These are phyloP conservation scores for Melangyna quadrimaculata DNA, from an alignment of 2,888 invertebrate species.

Conservation along the genomic window DNA sequence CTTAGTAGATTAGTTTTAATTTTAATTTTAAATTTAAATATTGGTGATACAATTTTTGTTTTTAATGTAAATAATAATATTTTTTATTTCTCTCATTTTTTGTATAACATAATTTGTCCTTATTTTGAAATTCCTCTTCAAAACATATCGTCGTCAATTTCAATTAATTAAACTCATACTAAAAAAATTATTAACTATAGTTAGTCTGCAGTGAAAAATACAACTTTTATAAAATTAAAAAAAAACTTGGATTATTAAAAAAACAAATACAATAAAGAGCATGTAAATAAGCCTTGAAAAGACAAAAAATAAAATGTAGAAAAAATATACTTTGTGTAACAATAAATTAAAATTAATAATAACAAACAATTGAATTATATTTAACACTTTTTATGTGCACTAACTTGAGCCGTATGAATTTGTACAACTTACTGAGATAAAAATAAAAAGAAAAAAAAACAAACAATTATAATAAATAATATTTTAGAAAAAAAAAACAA, in stretches of 20 bases:
- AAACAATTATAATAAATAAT: not conserved
- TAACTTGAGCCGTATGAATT: slow-evolving; percentile 51
- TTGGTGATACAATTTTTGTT: slow-evolving; percentile 16
- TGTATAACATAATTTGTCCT: not conserved
- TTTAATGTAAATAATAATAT: not conserved
- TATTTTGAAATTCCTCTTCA: slow-evolving; percentile 2
- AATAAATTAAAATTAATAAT: slow-evolving; percentile 1
- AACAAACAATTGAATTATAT: not conserved
- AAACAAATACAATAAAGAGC: slow-evolving; percentile 15
- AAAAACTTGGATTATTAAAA: not conserved
- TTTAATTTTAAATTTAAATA: not conserved
- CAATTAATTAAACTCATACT: slow-evolving; percentile 47
- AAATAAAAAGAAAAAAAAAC: not conserved
- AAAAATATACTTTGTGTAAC: slow-evolving; percentile 6
- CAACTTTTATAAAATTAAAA: not conserved
- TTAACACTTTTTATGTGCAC: slow-evolving; percentile 50
- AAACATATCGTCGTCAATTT: slow-evolving; percentile 53
- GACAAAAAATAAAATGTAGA: not conserved
- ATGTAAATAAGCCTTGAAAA: slow-evolving; percentile 56
- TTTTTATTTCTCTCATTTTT: not conserved
- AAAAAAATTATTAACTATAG: not conserved
- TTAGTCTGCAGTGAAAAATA: not conserved
- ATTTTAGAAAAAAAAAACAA: not conserved
- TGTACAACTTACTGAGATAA: slow-evolving; percentile 55
- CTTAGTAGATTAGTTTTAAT: slow-evolving; percentile 34